Evolutionary conservation across 2,113 vertebrate genomes (phyloP).

Genomic region (Oreochromis spilurus): DNA sequence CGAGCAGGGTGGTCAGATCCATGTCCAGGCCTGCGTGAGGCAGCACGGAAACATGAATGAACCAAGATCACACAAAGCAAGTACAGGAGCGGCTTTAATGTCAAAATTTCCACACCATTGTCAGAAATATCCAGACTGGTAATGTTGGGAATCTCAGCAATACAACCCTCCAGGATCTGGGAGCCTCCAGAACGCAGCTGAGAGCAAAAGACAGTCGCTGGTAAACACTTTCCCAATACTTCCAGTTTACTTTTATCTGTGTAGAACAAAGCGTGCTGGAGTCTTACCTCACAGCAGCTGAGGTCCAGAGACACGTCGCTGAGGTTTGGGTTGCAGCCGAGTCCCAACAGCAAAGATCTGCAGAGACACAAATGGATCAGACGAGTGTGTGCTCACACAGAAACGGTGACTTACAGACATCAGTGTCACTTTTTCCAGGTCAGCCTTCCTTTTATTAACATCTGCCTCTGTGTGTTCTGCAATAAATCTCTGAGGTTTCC

Average conservation of each 20-base stretch:
- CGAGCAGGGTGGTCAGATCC: conserved; percentile 90
- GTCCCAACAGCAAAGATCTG: conserved; percentile 89
- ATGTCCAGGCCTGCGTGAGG: conserved; percentile 81
- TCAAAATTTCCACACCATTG: conserved; percentile 78
- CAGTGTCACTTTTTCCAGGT: not conserved
- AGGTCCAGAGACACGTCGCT: conserved; percentile 93
- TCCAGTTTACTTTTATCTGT: not conserved
- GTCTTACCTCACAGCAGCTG: conserved; percentile 90
- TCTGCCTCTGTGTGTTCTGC: fast-evolving
- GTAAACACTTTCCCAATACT: fast-evolving
- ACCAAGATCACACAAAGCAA: fast-evolving
- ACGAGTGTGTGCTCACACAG: not conserved
- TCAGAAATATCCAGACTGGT: conserved; percentile 95
- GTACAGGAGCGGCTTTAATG: fast-evolving
- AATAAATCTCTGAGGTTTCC: not conserved
- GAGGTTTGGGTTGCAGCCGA: conserved; percentile 91
- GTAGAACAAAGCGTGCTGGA: not conserved
- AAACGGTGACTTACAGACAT: not conserved
- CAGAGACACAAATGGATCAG: not conserved
- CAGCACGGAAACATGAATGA: not conserved
- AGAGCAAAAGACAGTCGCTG: not conserved
- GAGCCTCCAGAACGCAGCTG: conserved; percentile 92
- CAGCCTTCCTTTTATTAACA: not conserved
- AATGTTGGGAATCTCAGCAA: conserved; percentile 96
- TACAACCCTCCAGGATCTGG: conserved; percentile 95